These are phyloP conservation scores for Drosophila arizonae DNA, from an alignment of 1,140 invertebrate genomes.

Conservation along the genomic window DNA sequence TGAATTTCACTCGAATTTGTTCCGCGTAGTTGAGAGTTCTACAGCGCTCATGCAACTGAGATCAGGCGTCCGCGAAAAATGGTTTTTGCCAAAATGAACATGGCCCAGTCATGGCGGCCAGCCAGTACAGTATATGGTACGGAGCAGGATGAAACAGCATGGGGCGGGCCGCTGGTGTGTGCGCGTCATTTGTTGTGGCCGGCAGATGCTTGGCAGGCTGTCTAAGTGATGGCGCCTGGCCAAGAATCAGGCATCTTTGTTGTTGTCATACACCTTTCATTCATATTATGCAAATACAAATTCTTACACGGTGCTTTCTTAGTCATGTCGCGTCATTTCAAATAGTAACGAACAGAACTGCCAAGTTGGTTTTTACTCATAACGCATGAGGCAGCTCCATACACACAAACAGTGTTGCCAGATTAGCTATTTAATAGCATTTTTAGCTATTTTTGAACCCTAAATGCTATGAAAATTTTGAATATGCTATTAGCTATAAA, in stretches of 20 bases:
- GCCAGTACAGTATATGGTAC: conserved; percentile 19
- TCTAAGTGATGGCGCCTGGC: conserved; percentile 51
- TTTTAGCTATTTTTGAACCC: too few species aligned
- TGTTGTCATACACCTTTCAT: conserved; percentile 25
- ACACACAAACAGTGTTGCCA: background rate
- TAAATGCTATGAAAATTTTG: too few species aligned
- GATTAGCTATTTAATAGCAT: too few species aligned
- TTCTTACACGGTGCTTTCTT: conserved; percentile 1
- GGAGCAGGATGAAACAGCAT: conserved; percentile 24
- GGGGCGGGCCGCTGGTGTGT: conserved; percentile 18
- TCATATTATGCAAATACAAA: conserved; percentile 1
- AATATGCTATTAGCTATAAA: too few species aligned
- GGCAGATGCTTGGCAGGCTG: conserved; percentile 53
- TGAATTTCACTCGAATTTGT: conserved; percentile 26
- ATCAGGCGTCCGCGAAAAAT: conserved; percentile 77
- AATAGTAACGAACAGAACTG: conserved; percentile 34
- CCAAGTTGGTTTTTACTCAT: conserved; percentile 19
- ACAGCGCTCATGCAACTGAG: conserved; percentile 68
- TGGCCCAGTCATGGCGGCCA: conserved; percentile 31
- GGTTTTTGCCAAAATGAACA: conserved; percentile 66
- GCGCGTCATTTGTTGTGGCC: conserved; percentile 62
- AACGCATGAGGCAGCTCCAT: conserved; percentile 10
- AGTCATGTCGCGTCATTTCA: conserved; percentile 14
- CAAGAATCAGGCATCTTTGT: conserved; percentile 29
- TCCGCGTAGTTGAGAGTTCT: conserved; percentile 69